Conservation (phyloP, 2,797 vertebrate species). For the Brachyrhaphis roseni region DNA sequence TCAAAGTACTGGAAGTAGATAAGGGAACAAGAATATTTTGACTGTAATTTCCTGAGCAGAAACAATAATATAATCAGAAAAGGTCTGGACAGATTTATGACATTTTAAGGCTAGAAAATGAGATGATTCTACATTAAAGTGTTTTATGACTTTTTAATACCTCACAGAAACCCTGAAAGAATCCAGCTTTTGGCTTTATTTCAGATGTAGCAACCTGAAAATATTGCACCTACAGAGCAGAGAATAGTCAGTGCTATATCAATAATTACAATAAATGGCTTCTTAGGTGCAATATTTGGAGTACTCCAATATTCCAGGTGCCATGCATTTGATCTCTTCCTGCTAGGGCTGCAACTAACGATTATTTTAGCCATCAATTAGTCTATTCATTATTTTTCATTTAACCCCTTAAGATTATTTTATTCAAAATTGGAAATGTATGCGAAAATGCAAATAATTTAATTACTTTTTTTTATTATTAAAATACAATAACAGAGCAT, state of each 20-base stretch:
- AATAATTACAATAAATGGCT: background rate
- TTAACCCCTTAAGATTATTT: too few species aligned
- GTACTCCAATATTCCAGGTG: background rate
- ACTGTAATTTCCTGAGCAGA: background rate
- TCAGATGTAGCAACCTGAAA: background rate
- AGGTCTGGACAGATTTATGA: background rate
- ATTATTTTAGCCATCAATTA: too few species aligned
- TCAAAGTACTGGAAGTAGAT: background rate
- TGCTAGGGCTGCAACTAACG: background rate
- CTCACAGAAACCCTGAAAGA: background rate
- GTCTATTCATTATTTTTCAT: too few species aligned
- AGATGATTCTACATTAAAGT: background rate
- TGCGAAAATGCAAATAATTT: too few species aligned
- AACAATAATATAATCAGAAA: background rate
- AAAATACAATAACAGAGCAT: too few species aligned
- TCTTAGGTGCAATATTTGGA: background rate
- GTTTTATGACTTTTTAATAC: background rate
- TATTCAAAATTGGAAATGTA: too few species aligned
- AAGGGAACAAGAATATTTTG: background rate
- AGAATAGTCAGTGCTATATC: background rate
- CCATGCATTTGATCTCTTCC: background rate
- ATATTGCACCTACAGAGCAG: background rate
- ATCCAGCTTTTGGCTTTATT: background rate
- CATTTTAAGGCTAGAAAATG: background rate
- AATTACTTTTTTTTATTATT: too few species aligned